phyloP scores from a whole-genome alignment of 2,888 invertebrate genomes.

The Elegia similella region DNA sequence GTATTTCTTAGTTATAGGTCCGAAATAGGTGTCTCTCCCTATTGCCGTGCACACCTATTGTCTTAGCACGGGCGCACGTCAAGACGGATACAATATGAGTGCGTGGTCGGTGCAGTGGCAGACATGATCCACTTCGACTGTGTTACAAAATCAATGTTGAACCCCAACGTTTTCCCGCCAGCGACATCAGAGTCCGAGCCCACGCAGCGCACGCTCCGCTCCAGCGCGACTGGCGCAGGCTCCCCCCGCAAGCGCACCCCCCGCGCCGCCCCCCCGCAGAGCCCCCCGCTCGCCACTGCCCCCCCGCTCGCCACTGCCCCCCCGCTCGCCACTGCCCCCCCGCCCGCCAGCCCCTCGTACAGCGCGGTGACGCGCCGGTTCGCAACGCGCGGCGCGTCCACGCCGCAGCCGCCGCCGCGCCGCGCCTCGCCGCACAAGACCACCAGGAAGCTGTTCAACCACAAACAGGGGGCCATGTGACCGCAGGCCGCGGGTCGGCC shows the following conservation, averaged over 20 bases:
- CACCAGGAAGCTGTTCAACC: conserved; percentile 11
- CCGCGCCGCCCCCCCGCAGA: background rate
- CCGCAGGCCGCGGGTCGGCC: too few relatives aligned
- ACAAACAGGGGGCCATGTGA: background rate
- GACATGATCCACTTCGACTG: too few relatives aligned
- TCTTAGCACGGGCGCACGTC: too few relatives aligned
- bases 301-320: too few relatives aligned
- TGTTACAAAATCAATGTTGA: too few relatives aligned
- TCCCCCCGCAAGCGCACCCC: background rate
- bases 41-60: too few relatives aligned
- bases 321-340: too few relatives aligned
- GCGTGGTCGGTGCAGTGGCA: too few relatives aligned
- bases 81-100: too few relatives aligned
- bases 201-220: background rate
- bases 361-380: background rate
- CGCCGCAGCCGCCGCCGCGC: conserved; percentile 10
- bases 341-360: background rate
- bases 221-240: background rate
- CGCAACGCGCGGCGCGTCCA: background rate
- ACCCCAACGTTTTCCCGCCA: background rate
- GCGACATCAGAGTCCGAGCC: background rate
- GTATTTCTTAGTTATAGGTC: too few relatives aligned
- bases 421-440: conserved; percentile 14
- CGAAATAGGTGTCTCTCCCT: too few relatives aligned
- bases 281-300: too few relatives aligned